These are phyloP conservation scores for Eurytoma californica DNA, from an alignment of 2,888 invertebrate genomes.

Conservation along the genomic window DNA sequence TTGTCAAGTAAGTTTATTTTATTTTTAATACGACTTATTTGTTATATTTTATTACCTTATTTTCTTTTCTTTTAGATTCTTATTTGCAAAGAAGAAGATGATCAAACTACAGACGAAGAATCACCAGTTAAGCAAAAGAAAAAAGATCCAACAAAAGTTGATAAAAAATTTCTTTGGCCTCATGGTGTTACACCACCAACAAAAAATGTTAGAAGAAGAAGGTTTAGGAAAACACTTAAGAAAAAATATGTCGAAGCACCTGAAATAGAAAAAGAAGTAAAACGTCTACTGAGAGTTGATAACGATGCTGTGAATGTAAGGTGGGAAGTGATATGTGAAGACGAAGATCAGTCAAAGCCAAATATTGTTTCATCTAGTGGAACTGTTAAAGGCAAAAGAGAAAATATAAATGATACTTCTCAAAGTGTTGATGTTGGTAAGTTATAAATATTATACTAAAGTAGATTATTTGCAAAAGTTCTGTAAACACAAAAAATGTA, in stretches of 20 bases:
- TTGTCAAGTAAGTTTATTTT: constrained; percentile 81
- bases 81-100: constrained; percentile 91
- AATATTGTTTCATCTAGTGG: constrained; percentile 73
- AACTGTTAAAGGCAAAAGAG: constrained; percentile 70
- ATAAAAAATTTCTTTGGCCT: constrained; percentile 95
- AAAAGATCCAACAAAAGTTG: constrained; percentile 89
- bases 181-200: constrained; percentile 97
- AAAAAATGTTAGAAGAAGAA: constrained; percentile 93
- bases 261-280: constrained; percentile 98
- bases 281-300: constrained; percentile 91
- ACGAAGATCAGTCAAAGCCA: constrained; percentile 81
- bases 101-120: constrained; percentile 85
- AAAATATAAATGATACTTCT: constrained; percentile 71
- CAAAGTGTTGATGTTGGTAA: constrained; percentile 75
- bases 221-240: constrained; percentile 95
- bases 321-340: constrained; percentile 93
- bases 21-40: constrained; percentile 13
- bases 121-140: constrained; percentile 87
- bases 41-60: not conserved
- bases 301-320: constrained; percentile 93
- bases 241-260: constrained; percentile 98
- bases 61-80: constrained; percentile 78
- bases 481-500: not conserved
- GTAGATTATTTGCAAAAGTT: not conserved
- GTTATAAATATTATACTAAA: constrained; percentile 55